A percentile compares a stretch with the other conserved stretches of the same genome.
Conservation (phyloP, 2,888 invertebrate species). For the Xylocampa areola region DNA sequence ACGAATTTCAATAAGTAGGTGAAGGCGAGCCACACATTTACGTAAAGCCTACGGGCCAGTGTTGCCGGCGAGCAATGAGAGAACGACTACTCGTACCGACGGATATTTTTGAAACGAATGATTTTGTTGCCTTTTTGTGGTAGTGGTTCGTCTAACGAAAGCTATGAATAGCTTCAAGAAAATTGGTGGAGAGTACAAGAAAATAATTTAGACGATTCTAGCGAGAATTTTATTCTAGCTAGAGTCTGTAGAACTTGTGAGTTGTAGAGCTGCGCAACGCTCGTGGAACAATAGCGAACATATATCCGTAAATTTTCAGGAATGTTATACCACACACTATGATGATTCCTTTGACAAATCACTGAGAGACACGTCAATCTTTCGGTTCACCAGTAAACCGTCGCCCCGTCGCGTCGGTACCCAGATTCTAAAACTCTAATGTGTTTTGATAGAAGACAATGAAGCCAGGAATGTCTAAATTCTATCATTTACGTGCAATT, state of each 20-base stretch:
- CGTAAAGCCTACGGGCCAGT: slow-evolving; percentile 46
- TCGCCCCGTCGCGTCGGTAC: too few species aligned
- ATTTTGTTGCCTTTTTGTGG: too few species aligned
- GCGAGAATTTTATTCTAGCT: neutral
- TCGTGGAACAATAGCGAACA: too few species aligned
- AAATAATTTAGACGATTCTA: neutral
- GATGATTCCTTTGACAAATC: too few species aligned
- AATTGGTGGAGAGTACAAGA: neutral
- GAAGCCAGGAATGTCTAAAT: neutral
- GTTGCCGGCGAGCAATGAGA: slow-evolving; percentile 19
- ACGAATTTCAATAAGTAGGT: slow-evolving; percentile 73
- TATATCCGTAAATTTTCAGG: too few species aligned
- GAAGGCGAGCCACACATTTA: slow-evolving; percentile 73
- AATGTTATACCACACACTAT: too few species aligned
- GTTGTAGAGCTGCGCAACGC: too few species aligned
- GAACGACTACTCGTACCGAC: slow-evolving; percentile 12
- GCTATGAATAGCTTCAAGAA: neutral
- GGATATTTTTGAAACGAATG: slow-evolving; percentile 28
- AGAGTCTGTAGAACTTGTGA: too few species aligned
- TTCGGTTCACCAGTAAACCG: too few species aligned
- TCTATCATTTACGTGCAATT: neutral
- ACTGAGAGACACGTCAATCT: neutral
- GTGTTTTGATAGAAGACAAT: neutral
- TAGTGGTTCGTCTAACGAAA: too few species aligned
- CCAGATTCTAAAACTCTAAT: neutral